Base-by-base conservation (phyloP, 2,888 invertebrate genomes). In the Macropis europaea region DNA sequence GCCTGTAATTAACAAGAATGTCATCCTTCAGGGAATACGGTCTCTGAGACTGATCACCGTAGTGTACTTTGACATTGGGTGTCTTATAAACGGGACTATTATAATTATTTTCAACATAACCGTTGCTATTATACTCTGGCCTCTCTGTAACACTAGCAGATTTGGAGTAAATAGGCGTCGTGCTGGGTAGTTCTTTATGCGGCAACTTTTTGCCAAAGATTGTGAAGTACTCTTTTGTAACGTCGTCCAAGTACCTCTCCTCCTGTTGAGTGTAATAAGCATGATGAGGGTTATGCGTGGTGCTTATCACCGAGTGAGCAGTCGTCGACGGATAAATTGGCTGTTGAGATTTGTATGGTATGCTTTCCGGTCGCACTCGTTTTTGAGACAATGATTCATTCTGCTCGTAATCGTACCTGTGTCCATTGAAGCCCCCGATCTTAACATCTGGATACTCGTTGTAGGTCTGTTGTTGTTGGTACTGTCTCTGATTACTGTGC, bases 171-270 rank as follows among this genome's bases (percentile, higher is more conserved):
- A 90, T 81, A 0, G 90, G 89, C 0, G 90, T 90, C 2, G 87
- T 90, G 79, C 92, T 90, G 82, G 91, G 89, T 0, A 92, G 82
- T 77, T 91, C 90, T 66, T 90, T 91, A 26, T 90, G 91, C 17
- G 91, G 91, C 59, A 94, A 87, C 88, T 94, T 95, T 88, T 93
- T 94, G 1, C 94, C 95, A 84, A 95, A 95, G 77, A 94, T 92
- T 26, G 94, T 94, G 83, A 95, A 95, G 61, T 94, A 95, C 82
- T 94, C 94, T 86, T 93, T 94, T 2, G 95, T 95, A 60, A 94
- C 94, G 82, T 95, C 95, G 82, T 95, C 95, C 70, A 95, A 91
- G 73, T 93, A 92, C 61, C 92, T 92, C 83, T 94, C 92, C 85
- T 93, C 92, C 73, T 94, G 94, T 85, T 93, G 93, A 11, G 94